Evolutionary conservation across 2,888 invertebrate species (phyloP), one percentile per base, ranked within the genome.

Genomic region (Thymelicus lineola): DNA sequence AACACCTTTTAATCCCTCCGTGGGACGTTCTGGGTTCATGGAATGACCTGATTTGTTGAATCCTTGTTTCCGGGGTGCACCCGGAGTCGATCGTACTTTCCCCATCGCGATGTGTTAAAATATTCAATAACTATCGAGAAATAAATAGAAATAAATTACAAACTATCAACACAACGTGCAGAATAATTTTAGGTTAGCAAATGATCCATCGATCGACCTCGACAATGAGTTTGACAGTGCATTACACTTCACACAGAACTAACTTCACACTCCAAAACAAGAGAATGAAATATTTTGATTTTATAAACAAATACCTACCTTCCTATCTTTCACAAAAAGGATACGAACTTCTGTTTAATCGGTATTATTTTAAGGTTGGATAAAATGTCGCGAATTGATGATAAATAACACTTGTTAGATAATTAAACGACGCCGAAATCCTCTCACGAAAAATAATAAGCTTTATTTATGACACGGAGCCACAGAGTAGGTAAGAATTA

Each of bases 21-120:
- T 95, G 14, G 96, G 94, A 65, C 98, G 95, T 77, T 99, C 98
- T 28, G 98, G 98, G 87, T 99, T 99, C 98, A 99, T 97, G 68
- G 98, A 98, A 92, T 99, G 98, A 46, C 95, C 96, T 46, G 97
- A 97, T 82, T 95, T 96, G 82, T 98, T 98, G 82, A 98, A 96
- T 63, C 97, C 97, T 93, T 97, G 96, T 82, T 96, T 97, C 12
- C 97, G 96, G 93, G 97, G 97, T 42, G 96, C 94, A 66, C 97
- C 97, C 81, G 95, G 87, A 0, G 95, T 89, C 72, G 96, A 96
- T 71, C 96, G 95, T 75, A 96, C 95, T 94, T 97, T 97, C 48
- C 96, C 96, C 97, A 98, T 97, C 75, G 45, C 86, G 42, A 38
- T 71, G 50, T 46, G 46, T 62, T 57, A 57, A 58, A 62, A 57